Percentiles rank a stretch among this genome's conserved stretches.
These are phyloP conservation scores for Zhengitettix transpicula DNA, from an alignment of 2,888 invertebrate genomes.

Conservation along the genomic window DNA sequence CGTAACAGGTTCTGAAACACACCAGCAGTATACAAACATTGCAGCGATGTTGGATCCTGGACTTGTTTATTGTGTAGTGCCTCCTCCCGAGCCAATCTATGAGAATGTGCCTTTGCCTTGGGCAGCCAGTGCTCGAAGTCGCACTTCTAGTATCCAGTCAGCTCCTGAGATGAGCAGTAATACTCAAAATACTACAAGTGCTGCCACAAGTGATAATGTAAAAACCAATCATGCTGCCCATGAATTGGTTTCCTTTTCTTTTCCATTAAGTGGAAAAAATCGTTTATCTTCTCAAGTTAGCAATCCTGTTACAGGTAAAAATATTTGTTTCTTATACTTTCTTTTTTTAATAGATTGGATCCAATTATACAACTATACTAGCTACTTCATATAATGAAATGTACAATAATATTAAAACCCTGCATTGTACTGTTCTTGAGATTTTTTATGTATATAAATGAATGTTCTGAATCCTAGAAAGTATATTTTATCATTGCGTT, in stretches of 20 bases:
- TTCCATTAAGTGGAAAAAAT: constrained; percentile 3
- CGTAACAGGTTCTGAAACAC: constrained; percentile 31
- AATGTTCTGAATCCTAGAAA: too few relatives aligned
- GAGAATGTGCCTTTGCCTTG: constrained; percentile 63
- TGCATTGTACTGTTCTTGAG: too few relatives aligned
- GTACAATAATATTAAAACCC: too few relatives aligned
- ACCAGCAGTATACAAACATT: constrained; percentile 58
- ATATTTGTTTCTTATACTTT: too few relatives aligned
- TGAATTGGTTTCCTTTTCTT: constrained; percentile 7
- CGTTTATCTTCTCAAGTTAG: too few relatives aligned
- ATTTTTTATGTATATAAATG: too few relatives aligned
- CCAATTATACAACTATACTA: too few relatives aligned
- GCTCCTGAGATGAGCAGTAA: constrained; percentile 37
- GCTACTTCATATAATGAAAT: too few relatives aligned
- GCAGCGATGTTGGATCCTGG: constrained; percentile 31
- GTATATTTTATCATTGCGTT: too few relatives aligned
- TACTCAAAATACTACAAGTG: too few relatives aligned
- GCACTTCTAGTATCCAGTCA: constrained; percentile 54
- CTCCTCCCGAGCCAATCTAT: constrained; percentile 54
- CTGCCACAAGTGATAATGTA: not conserved
- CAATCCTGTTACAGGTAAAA: too few relatives aligned
- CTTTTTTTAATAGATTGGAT: too few relatives aligned
- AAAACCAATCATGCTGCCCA: not conserved
- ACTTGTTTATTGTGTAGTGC: not conserved
- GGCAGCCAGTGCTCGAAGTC: constrained; percentile 26